Percentiles rank a stretch among this genome's conserved stretches.
Conservation (phyloP, 1,140 invertebrate species). For the Argopecten irradians region DNA sequence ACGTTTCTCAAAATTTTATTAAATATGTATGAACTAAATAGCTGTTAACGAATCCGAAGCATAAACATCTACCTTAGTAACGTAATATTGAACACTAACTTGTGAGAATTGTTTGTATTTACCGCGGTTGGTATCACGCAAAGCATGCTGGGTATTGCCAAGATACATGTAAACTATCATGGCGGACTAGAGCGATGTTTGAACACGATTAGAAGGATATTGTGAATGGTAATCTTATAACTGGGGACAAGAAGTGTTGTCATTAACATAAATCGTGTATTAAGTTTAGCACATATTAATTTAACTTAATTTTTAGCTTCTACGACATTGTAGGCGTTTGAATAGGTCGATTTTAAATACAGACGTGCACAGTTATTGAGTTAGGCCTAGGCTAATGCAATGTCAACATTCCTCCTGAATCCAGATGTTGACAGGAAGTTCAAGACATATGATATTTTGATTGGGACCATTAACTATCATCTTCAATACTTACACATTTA, state of each 20-base stretch:
- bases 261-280: neutral
- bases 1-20: too few species aligned
- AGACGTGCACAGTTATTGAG: neutral
- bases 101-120: neutral
- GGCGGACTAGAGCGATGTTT: conserved; percentile 37
- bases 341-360: neutral
- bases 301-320: neutral
- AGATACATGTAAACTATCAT: conserved; percentile 61
- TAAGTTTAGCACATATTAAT: neutral
- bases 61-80: too few species aligned
- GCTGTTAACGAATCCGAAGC: too few species aligned
- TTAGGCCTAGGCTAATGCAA: neutral
- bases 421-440: too few species aligned
- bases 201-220: neutral
- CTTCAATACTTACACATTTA: too few species aligned
- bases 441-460: too few species aligned
- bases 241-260: neutral
- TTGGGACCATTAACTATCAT: too few species aligned
- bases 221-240: neutral
- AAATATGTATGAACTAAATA: too few species aligned
- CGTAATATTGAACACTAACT: too few species aligned
- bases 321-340: neutral
- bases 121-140: neutral
- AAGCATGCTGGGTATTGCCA: conserved; percentile 66
- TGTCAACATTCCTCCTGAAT: too few species aligned